Percentiles rank a stretch among this genome's conserved stretches.
These are phyloP conservation scores for Adelphocoris suturalis DNA, from an alignment of 2,888 invertebrate species.

Conservation along the genomic window DNA sequence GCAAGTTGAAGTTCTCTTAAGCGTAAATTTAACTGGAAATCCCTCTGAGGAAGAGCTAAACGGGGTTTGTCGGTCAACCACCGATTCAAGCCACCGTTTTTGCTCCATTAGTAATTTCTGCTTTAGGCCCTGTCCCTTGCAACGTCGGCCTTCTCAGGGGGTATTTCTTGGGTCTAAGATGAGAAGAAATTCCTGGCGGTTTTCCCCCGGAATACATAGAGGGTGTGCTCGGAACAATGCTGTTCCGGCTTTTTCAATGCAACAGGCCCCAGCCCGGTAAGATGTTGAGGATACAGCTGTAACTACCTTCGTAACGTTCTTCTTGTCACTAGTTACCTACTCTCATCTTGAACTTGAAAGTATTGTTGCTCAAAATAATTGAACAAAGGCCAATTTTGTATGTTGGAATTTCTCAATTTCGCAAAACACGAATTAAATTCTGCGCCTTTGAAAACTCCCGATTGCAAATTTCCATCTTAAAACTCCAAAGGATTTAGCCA, in stretches of 20 bases:
- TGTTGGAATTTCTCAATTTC: too few species aligned
- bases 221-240: constrained; percentile 21
- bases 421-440: too few species aligned
- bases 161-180: neutral
- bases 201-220: neutral
- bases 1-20: neutral
- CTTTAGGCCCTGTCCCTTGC: neutral
- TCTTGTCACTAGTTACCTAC: too few species aligned
- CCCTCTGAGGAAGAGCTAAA: neutral
- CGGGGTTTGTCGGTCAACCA: constrained; percentile 28
- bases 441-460: too few species aligned
- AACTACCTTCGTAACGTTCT: too few species aligned
- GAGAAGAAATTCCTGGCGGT: constrained; percentile 41
- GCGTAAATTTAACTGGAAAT: constrained; percentile 23
- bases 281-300: neutral
- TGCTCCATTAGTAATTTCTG: constrained; percentile 31
- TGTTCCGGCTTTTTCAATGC: neutral
- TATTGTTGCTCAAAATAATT: too few species aligned
- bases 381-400: too few species aligned
- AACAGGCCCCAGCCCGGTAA: too few species aligned
- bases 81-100: constrained; percentile 28
- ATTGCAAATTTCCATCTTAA: too few species aligned
- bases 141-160: neutral
- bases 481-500: too few species aligned
- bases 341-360: too few species aligned